phyloP scores from a whole-genome alignment of 2,888 invertebrate genomes.

The Eueremaeus valkanovi region DNA sequence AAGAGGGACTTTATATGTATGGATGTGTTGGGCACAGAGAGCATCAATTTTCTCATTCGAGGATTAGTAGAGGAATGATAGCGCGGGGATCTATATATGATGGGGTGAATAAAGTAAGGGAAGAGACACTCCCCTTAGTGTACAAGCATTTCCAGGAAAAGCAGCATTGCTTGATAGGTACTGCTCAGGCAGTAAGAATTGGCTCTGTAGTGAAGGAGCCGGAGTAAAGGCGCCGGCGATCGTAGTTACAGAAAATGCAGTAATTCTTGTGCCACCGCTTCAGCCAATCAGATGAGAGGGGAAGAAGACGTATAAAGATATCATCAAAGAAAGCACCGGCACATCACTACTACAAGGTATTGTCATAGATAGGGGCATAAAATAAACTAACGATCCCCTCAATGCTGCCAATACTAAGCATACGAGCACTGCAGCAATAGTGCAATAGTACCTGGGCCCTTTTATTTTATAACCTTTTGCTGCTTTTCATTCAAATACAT shows the following conservation, averaged over 20 bases:
- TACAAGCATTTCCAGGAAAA: slow-evolving; percentile 27
- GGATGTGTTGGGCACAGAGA: neutral
- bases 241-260: slow-evolving; percentile 27
- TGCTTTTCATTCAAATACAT: slow-evolving; percentile 3
- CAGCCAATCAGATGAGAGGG: slow-evolving; percentile 17
- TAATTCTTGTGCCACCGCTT: slow-evolving; percentile 22
- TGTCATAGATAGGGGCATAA: slow-evolving; percentile 23
- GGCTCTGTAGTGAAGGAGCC: neutral
- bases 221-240: slow-evolving; percentile 14
- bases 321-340: slow-evolving; percentile 30
- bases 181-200: neutral
- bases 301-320: slow-evolving; percentile 1
- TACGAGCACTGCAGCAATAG: neutral
- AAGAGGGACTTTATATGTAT: slow-evolving; percentile 10
- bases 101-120: slow-evolving; percentile 30
- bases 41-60: slow-evolving; percentile 30
- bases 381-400: neutral
- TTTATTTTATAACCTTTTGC: slow-evolving; percentile 16
- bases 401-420: too few species aligned
- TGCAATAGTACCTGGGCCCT: neutral
- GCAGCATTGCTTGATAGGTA: too few species aligned
- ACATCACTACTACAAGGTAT: slow-evolving; percentile 2
- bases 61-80: slow-evolving; percentile 17
- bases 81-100: slow-evolving; percentile 11
- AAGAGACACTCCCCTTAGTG: slow-evolving; percentile 19